phyloP scores from a whole-genome alignment of 2,888 invertebrate genomes.

The Rotaria socialis region DNA sequence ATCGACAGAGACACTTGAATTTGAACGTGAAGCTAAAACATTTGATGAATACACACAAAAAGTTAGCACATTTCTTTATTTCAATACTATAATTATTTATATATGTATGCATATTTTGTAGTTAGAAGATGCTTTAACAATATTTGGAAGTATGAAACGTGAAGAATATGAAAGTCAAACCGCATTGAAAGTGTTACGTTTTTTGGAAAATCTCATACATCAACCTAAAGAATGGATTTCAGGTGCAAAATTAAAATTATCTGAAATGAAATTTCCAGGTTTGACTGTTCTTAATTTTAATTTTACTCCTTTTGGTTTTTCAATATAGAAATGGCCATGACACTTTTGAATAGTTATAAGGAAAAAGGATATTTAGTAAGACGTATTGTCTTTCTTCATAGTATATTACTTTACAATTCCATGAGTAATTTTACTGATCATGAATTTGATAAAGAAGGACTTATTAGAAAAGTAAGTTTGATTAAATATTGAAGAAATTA shows the following conservation, averaged over 20 bases:
- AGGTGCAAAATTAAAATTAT: conserved; percentile 34
- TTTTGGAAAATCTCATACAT: conserved; percentile 12
- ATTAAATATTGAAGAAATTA: not conserved
- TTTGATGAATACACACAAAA: conserved; percentile 8
- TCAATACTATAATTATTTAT: not conserved
- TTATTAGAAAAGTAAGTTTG: not conserved
- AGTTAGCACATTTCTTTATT: not conserved
- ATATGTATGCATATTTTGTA: not conserved
- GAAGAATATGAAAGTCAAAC: conserved; percentile 35
- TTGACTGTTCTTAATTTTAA: not conserved
- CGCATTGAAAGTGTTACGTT: not conserved
- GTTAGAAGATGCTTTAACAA: conserved; percentile 23
- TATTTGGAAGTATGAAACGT: not conserved
- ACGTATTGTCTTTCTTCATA: conserved; percentile 31
- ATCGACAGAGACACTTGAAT: not conserved
- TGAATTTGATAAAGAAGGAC: conserved; percentile 34
- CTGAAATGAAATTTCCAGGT: conserved; percentile 33
- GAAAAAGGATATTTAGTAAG: conserved; percentile 20
- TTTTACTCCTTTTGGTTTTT: not conserved
- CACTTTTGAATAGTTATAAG: not conserved
- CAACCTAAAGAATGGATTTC: conserved; percentile 34
- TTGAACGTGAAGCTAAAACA: conserved; percentile 1
- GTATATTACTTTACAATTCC: conserved; percentile 15
- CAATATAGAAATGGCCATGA: conserved; percentile 6
- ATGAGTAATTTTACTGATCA: conserved; percentile 11